These are phyloP conservation scores for Hydrolagus colliei DNA, from an alignment of 2,797 vertebrate genomes.

Conservation along the genomic window DNA sequence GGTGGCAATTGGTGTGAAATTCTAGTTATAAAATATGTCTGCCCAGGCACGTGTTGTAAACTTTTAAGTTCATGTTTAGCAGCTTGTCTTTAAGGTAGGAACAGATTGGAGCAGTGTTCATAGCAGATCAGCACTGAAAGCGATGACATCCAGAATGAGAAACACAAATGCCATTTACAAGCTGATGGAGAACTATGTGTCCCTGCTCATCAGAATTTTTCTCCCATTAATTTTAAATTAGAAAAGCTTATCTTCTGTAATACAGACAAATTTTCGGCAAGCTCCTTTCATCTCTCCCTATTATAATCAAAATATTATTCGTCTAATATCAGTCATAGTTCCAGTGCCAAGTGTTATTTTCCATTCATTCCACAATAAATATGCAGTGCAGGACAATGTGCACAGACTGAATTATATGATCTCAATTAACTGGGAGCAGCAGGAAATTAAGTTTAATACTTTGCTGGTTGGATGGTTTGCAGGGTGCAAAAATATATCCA, in stretches of 20 bases:
- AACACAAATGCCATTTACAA: conserved; percentile 6
- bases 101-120: not conserved
- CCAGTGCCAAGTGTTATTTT: conserved; percentile 10
- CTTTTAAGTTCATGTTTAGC: not conserved
- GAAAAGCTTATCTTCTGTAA: conserved; percentile 17
- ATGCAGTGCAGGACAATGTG: not conserved
- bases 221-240: conserved; percentile 26
- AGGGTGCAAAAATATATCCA: not conserved
- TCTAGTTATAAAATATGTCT: conserved; percentile 56
- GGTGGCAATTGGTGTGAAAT: conserved; percentile 56
- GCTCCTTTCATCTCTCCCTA: not conserved
- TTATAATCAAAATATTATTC: not conserved
- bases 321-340: conserved; percentile 7
- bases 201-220: conserved; percentile 15
- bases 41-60: conserved; percentile 28
- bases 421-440: conserved; percentile 34
- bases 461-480: conserved; percentile 22
- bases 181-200: not conserved
- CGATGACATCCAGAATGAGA: not conserved
- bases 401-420: conserved; percentile 31
- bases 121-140: not conserved
- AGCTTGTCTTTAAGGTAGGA: not conserved
- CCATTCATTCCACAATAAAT: not conserved
- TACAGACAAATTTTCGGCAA: conserved; percentile 7
- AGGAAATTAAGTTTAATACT: conserved; percentile 35